Conservation (phyloP, 2,113 vertebrate species). For the Campylomormyrus numenius region DNA sequence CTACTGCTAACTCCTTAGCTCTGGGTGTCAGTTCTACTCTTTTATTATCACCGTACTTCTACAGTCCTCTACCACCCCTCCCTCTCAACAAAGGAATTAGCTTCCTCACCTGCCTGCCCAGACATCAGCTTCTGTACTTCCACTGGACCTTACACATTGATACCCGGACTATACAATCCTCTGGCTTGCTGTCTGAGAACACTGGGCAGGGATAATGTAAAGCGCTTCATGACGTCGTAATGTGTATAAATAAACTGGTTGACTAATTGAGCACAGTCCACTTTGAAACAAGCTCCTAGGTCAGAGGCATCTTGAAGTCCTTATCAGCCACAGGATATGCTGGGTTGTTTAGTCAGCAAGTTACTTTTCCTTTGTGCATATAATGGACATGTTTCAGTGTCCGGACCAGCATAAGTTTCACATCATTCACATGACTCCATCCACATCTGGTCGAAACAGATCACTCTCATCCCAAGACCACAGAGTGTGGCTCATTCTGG, state of each 20-base stretch:
- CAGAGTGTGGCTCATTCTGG: neutral
- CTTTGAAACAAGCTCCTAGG: neutral
- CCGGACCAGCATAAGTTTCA: neutral
- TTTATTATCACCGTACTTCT: neutral
- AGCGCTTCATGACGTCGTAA: neutral
- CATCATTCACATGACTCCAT: neutral
- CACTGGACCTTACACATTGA: neutral
- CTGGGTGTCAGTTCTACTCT: neutral
- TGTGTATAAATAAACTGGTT: neutral
- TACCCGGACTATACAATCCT: neutral
- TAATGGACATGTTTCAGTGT: neutral
- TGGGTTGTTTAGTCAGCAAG: neutral
- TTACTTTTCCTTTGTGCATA: neutral
- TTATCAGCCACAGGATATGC: neutral
- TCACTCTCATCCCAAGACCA: neutral
- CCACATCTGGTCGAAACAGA: neutral
- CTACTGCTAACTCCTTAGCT: neutral
- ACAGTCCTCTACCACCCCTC: neutral
- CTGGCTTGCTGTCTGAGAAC: neutral
- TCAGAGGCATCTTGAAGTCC: neutral
- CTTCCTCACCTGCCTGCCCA: neutral
- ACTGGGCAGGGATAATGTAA: neutral
- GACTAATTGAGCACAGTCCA: neutral
- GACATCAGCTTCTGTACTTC: neutral
- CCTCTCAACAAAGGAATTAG: neutral